phyloP scores from a whole-genome alignment of 1,140 invertebrate genomes.

The Drosophila asahinai region DNA sequence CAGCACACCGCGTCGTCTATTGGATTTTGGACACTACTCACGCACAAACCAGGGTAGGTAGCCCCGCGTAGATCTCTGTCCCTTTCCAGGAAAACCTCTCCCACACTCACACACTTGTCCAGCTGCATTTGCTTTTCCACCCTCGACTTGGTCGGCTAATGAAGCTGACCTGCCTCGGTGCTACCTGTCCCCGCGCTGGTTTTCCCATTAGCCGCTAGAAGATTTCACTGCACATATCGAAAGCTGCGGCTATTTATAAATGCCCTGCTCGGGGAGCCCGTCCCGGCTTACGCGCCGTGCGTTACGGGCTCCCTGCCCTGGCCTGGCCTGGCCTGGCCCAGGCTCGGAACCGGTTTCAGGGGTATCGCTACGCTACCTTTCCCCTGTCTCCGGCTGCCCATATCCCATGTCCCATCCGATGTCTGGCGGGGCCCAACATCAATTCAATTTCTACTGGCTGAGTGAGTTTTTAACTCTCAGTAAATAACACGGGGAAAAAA shows the following conservation, averaged over 20 bases:
- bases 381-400: constrained; percentile 6
- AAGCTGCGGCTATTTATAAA: constrained; percentile 77
- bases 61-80: constrained; percentile 37
- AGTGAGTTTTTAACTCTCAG: constrained; percentile 68
- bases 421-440: constrained; percentile 63
- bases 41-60: constrained; percentile 59
- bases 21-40: constrained; percentile 63
- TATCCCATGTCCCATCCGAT: constrained; percentile 29
- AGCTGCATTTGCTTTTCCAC: constrained; percentile 57
- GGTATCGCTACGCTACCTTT: background rate
- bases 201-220: constrained; percentile 55
- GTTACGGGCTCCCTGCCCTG: constrained; percentile 37
- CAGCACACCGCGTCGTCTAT: constrained; percentile 42
- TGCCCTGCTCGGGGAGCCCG: constrained; percentile 33
- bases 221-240: constrained; percentile 76
- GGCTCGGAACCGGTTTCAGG: constrained; percentile 60
- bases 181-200: constrained; percentile 60
- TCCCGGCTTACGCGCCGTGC: constrained; percentile 61
- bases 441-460: constrained; percentile 82
- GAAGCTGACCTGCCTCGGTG: constrained; percentile 49
- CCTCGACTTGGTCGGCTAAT: constrained; percentile 37
- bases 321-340: constrained; percentile 37
- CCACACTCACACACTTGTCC: constrained; percentile 36
- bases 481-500: constrained; percentile 8
- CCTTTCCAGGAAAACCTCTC: constrained; percentile 51